Evolutionary conservation across 2,113 vertebrate genomes (phyloP).

Genomic region (Agapornis roseicollis): DNA sequence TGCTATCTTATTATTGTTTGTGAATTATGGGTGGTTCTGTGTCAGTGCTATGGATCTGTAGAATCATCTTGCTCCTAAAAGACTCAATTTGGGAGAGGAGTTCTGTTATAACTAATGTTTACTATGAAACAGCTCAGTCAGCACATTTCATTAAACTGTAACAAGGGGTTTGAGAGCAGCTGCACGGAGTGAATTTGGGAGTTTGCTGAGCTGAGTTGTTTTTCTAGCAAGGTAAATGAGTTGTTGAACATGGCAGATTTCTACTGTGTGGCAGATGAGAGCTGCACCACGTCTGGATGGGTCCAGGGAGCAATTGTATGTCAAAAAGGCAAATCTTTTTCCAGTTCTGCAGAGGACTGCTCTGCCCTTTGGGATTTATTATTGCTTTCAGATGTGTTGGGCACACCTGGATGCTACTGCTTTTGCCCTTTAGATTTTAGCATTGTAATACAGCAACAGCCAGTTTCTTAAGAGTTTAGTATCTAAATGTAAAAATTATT

Average conservation of each 20-base stretch:
- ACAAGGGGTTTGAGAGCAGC: conserved; percentile 21
- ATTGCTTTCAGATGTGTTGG: background rate
- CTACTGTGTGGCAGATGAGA: background rate
- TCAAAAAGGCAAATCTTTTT: background rate
- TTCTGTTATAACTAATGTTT: conserved; percentile 29
- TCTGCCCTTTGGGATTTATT: background rate
- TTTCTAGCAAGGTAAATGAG: conserved; percentile 35
- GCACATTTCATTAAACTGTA: conserved; percentile 34
- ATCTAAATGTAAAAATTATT: background rate
- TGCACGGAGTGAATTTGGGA: conserved; percentile 3
- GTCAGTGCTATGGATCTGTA: background rate
- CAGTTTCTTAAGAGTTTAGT: background rate
- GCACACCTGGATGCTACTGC: background rate
- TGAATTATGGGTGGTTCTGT: conserved; percentile 31
- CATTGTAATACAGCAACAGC: background rate
- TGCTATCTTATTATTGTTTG: conserved; percentile 25
- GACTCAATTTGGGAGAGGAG: background rate
- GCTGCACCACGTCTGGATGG: rapidly evolving
- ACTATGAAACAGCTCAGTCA: conserved; percentile 21
- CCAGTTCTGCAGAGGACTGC: background rate
- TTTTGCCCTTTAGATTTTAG: background rate
- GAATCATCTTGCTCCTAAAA: conserved; percentile 19
- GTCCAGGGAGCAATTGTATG: background rate
- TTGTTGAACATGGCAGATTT: background rate
- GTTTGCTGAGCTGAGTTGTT: conserved; percentile 45